Conservation (phyloP, 2,888 invertebrate species). For the Zonitis immaculata region DNA sequence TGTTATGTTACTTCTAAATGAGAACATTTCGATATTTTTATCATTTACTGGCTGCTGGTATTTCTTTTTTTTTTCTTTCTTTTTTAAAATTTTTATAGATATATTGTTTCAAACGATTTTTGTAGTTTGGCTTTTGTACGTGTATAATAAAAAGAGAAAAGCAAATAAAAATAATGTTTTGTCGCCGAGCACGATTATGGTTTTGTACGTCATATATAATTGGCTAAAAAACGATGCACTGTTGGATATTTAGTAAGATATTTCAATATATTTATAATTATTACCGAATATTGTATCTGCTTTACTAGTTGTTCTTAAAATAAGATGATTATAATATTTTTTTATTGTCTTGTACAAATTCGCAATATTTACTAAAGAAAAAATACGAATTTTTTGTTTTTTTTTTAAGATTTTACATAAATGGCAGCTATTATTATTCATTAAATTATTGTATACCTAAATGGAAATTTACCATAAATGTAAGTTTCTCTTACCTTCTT, state of each 20-base stretch:
- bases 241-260: constrained; percentile 44
- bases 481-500: constrained; percentile 5
- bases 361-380: constrained; percentile 8
- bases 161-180: constrained; percentile 38
- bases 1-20: constrained; percentile 30
- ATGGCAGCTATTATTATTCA: constrained; percentile 10
- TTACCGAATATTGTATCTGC: constrained; percentile 34
- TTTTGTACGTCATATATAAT: constrained; percentile 24
- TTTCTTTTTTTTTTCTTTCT: too few species aligned
- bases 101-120: constrained; percentile 9
- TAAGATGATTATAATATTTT: constrained; percentile 36
- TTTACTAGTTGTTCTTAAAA: constrained; percentile 36
- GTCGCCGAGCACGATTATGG: constrained; percentile 36
- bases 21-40: background rate
- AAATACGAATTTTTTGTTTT: constrained; percentile 18
- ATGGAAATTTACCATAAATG: constrained; percentile 20
- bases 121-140: constrained; percentile 39
- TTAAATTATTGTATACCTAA: constrained; percentile 12
- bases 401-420: constrained; percentile 21
- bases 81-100: background rate
- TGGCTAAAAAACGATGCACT: constrained; percentile 38
- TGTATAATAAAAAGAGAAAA: too few species aligned
- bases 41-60: constrained; percentile 1
- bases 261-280: constrained; percentile 40
- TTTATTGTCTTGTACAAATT: constrained; percentile 35